Base-by-base conservation (phyloP, 2,113 vertebrate genomes). In the Ornithorhynchus anatinus region DNA sequence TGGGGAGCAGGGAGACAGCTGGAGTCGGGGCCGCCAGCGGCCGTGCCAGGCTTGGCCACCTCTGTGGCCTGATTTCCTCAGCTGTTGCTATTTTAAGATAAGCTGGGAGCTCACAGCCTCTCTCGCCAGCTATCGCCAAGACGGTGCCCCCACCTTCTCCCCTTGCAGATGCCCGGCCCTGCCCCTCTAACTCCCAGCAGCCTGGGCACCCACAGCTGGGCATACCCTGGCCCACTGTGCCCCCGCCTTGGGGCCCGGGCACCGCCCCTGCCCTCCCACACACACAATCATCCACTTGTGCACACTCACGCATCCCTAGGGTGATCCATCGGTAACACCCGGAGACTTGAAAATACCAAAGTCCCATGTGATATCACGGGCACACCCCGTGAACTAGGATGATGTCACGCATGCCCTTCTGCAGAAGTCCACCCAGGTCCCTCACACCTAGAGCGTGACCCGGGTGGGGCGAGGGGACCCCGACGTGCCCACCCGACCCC, bases 11-110 rank as follows among this genome's bases (percentile, higher is more conserved):
- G n/a, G n/a, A n/a, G n/a, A n/a, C n/a, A n/a, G n/a, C n/a, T n/a
- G n/a, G n/a, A n/a, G n/a, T n/a, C n/a, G n/a, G n/a, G n/a, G n/a
- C n/a, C n/a, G n/a, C n/a, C n/a, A n/a, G n/a, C n/a, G n/a, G n/a
- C n/a, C n/a, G n/a, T n/a, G n/a, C n/a, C n/a, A n/a, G n/a, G n/a
- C n/a, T n/a, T n/a, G n/a, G n/a, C 2, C 25, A 66, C 70, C 72
- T 75, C 75, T 12, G 66, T 92, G 93, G 91, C 93, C 93, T 94
- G 90, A 78, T 94, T 92, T 92, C 91, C 91, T 92, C 85, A 86
- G 83, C 88, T 89, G 93, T 84, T 93, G 92, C 93, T 94, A 94
- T 94, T 94, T 93, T 93, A 88, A 90, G 91, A 89, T 94, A 93
- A 94, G 92, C 93, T 94, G 89, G 89, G 82, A 94, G 91, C 89